These are phyloP conservation scores for Eupithecia subumbrata DNA, from an alignment of 2,888 invertebrate species.

Conservation along the genomic window DNA sequence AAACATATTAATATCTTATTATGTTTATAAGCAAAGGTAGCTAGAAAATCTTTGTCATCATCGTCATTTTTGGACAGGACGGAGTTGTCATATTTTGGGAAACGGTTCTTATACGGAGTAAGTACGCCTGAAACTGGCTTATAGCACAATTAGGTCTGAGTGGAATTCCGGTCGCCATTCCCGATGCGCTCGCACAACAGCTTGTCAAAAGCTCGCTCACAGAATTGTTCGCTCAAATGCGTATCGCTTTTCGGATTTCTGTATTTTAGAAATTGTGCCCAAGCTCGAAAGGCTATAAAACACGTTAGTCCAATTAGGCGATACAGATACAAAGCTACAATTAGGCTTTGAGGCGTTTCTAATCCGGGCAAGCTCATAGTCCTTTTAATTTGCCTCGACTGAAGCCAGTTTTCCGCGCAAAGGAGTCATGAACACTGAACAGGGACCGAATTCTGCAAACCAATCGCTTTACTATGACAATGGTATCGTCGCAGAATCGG, in stretches of 20 bases:
- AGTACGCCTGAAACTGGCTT: background rate
- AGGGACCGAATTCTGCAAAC: constrained; percentile 17
- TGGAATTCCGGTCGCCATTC: background rate
- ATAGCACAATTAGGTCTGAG: background rate
- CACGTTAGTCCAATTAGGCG: constrained; percentile 52
- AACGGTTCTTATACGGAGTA: background rate
- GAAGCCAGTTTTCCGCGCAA: constrained; percentile 47
- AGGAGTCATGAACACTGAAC: constrained; percentile 48
- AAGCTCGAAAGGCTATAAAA: constrained; percentile 43
- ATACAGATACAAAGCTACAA: constrained; percentile 56
- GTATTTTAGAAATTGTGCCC: background rate
- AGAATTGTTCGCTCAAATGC: background rate
- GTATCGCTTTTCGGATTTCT: background rate
- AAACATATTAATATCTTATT: too few relatives aligned
- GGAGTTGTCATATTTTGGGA: background rate
- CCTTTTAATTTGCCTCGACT: constrained; percentile 51
- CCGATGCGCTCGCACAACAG: background rate
- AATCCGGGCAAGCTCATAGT: constrained; percentile 48
- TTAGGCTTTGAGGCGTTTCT: constrained; percentile 50
- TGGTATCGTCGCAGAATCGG: too few relatives aligned
- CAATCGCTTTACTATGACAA: too few relatives aligned
- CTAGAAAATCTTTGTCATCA: too few relatives aligned
- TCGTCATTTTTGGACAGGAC: background rate
- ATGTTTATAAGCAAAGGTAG: background rate
- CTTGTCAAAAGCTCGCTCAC: background rate